These are phyloP conservation scores for Heliopora coerulea DNA, from an alignment of 92 coral and sea anemone genomes.

Conservation along the genomic window DNA sequence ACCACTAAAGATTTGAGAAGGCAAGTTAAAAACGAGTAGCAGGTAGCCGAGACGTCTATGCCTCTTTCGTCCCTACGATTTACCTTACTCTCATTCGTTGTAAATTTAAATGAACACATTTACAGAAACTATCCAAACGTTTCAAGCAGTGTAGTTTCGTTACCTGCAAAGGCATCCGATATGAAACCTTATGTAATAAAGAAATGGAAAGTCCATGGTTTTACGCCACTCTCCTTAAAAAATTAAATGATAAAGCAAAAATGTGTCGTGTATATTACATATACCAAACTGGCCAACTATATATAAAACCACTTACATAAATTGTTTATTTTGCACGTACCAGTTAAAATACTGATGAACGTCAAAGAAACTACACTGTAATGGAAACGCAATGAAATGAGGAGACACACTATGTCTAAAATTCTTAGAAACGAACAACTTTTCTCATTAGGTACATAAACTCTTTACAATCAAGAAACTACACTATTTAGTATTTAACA, in stretches of 20 bases:
- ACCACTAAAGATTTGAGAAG: constrained; percentile 13
- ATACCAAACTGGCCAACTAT: not conserved
- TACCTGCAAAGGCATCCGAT: constrained; percentile 84
- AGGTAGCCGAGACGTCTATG: too few species aligned
- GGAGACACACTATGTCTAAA: too few species aligned
- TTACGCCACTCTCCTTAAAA: constrained; percentile 65
- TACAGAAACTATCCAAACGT: too few species aligned
- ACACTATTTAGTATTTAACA: too few species aligned
- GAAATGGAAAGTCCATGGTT: constrained; percentile 75
- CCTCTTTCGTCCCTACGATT: too few species aligned
- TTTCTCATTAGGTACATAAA: not conserved
- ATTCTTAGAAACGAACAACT: too few species aligned
- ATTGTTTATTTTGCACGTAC: constrained; percentile 27
- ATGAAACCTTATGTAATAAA: constrained; percentile 73
- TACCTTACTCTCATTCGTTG: too few species aligned
- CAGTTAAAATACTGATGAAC: constrained; percentile 60
- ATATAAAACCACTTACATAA: constrained; percentile 7
- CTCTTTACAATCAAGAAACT: not conserved
- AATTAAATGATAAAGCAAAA: not conserved
- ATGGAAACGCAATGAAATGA: not conserved
- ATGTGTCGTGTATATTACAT: too few species aligned
- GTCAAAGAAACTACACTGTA: constrained; percentile 56
- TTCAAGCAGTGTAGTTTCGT: not conserved
- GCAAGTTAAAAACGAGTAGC: not conserved
- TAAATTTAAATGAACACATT: too few species aligned